These are phyloP conservation scores for Stomorhina lunata DNA, from an alignment of 2,888 invertebrate species.

Conservation along the genomic window DNA sequence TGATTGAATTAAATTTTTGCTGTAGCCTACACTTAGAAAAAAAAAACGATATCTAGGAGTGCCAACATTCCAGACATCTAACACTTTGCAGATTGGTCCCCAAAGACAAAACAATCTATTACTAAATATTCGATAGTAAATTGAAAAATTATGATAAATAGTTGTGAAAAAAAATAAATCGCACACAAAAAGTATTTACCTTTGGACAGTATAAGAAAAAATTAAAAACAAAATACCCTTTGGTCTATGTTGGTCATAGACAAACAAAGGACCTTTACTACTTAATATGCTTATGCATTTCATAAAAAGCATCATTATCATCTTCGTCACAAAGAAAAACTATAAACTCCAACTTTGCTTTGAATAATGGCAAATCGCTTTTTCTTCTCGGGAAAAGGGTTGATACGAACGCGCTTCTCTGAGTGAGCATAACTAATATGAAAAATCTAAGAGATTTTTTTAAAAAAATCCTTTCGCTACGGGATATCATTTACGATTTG, in stretches of 20 bases:
- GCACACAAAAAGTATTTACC: constrained; percentile 28
- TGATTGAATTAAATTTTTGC: too few species aligned
- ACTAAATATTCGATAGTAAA: constrained; percentile 72
- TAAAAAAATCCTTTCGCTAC: constrained; percentile 77
- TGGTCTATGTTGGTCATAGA: constrained; percentile 7
- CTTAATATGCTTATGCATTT: constrained; percentile 66
- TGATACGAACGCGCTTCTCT: constrained; percentile 40
- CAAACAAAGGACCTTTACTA: constrained; percentile 61
- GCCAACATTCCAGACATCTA: neutral
- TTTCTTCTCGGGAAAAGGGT: constrained; percentile 38
- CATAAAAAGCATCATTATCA: constrained; percentile 49
- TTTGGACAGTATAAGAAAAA: constrained; percentile 49
- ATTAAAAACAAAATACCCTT: neutral
- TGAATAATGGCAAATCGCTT: neutral
- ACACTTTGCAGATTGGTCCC: constrained; percentile 32
- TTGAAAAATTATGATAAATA: constrained; percentile 80
- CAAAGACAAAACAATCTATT: constrained; percentile 34
- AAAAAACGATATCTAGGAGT: neutral
- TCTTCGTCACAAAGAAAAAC: neutral
- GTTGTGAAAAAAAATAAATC: constrained; percentile 59
- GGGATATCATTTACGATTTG: constrained; percentile 78
- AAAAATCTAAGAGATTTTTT: constrained; percentile 36
- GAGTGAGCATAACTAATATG: constrained; percentile 55
- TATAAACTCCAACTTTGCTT: constrained; percentile 8
- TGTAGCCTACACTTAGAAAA: too few species aligned